Base-by-base conservation (phyloP, 2,797 vertebrate species). In the Clarias laeviceps region DNA sequence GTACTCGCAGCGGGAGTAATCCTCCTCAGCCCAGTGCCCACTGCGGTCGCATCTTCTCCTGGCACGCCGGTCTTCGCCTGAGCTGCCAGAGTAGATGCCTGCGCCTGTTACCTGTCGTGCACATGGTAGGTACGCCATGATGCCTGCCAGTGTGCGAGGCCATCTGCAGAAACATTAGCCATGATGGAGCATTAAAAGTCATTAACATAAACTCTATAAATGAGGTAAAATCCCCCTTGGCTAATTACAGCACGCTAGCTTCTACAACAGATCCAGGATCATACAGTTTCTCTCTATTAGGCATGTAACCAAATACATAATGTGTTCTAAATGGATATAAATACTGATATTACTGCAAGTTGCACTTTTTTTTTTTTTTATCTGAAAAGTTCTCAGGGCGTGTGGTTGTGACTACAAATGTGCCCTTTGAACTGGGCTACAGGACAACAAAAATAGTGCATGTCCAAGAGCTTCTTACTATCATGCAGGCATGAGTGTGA, bases 1-100 rank as follows among this genome's bases (percentile, higher is more conserved):
- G 92, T 98, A 99, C 76, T 98, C 97, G 93, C 98, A 99, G 70
- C 92, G 95, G 29, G 97, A 96, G 90, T 99, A 99, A 91, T 99
- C 95, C 1, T 97, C 98, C 0, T 98, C 97, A 0, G 96, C 95
- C 98, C 98, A 99, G 83, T 95, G 94, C 3, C 98, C 98, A 2
- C 96, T 95, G 22, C 95, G 93, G 84, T 96, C 96, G 0, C 98
- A 99, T 80, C 94, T 91, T 73, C 98, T 97, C 97, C 97, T 97
- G 0, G 98, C 97, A 88, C 95, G 95, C 72, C 95, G 95, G 88
- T 97, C 97, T 18, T 96, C 96, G 76, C 94, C 94, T 0, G 95
- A 90, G 87, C 82, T 94, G 87, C 97, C 96, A 0, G 96, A 96
- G 88, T 98, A 98, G 82, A 96, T 94, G n/a, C 97, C 96, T 0